A percentile compares a stretch with the other conserved stretches of the same genome.
These are phyloP conservation scores for Spea bombifrons DNA, from an alignment of 2,113 vertebrate species.

Conservation along the genomic window DNA sequence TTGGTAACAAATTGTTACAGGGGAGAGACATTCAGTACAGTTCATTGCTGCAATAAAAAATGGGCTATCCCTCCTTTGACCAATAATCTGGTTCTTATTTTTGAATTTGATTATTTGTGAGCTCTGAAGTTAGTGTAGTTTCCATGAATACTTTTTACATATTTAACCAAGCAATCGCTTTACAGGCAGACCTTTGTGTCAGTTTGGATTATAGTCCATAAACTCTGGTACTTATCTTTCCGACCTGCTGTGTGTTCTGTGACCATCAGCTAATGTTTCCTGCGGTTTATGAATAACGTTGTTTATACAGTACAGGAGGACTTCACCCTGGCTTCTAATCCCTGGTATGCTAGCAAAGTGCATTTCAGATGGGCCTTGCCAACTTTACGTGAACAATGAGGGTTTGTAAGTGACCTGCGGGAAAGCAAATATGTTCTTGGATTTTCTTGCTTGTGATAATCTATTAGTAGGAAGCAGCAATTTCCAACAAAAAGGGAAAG, in stretches of 20 bases:
- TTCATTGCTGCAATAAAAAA: no score
- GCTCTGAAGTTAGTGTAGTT: no score
- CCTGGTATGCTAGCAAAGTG: neutral
- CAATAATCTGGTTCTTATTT: no score
- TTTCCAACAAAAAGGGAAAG: no score
- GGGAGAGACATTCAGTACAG: no score
- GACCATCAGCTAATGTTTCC: neutral
- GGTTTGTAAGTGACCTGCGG: slow-evolving; percentile 6
- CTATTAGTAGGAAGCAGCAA: no score
- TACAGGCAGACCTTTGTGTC: neutral
- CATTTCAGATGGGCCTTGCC: slow-evolving; percentile 2
- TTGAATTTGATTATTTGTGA: no score
- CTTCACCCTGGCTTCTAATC: slow-evolving; percentile 14
- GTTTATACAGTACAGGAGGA: slow-evolving; percentile 7
- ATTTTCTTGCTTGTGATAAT: neutral
- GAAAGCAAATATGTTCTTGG: neutral
- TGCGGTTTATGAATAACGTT: neutral
- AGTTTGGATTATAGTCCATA: neutral
- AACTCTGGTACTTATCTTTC: neutral
- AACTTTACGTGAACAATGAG: slow-evolving; percentile 11
- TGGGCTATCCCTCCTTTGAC: no score
- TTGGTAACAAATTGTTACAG: no score
- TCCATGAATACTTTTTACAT: no score
- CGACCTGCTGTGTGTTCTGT: neutral
- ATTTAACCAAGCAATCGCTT: no score